phyloP scores from a whole-genome alignment of 2,888 invertebrate species.

The Cosmia pyralina region DNA sequence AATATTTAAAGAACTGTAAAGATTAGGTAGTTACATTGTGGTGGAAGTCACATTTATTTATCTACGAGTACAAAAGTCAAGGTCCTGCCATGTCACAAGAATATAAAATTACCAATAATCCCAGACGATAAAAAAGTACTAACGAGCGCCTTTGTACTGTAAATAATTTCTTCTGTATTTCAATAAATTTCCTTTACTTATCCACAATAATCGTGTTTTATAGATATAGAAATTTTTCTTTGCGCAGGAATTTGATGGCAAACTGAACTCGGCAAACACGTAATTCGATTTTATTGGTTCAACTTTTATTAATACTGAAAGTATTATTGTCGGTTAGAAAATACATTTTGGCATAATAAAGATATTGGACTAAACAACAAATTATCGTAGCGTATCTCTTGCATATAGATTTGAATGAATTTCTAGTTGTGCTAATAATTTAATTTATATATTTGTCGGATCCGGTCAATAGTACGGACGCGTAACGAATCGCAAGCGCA shows the following conservation, averaged over 20 bases:
- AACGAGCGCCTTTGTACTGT: slow-evolving; percentile 49
- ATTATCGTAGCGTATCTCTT: no score
- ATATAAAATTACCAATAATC: slow-evolving; percentile 30
- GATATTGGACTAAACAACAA: neutral
- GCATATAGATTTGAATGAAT: no score
- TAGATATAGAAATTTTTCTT: slow-evolving; percentile 11
- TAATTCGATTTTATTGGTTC: slow-evolving; percentile 40
- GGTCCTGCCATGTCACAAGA: neutral
- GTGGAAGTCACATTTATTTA: neutral
- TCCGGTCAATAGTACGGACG: no score
- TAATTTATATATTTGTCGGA: no score
- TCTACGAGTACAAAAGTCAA: neutral
- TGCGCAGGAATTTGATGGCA: slow-evolving; percentile 16
- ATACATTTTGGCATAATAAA: neutral
- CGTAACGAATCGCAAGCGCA: no score
- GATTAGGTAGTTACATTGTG: neutral
- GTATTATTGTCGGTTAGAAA: slow-evolving; percentile 13
- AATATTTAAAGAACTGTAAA: no score
- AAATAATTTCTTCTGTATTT: slow-evolving; percentile 31
- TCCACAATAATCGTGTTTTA: slow-evolving; percentile 28
- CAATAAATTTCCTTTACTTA: slow-evolving; percentile 27
- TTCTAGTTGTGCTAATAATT: no score
- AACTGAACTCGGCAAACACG: slow-evolving; percentile 21
- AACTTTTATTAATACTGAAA: slow-evolving; percentile 18
- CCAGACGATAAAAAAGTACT: slow-evolving; percentile 12